Evolutionary conservation across 2,888 invertebrate species (phyloP), one percentile per base, ranked within the genome.

Genomic region (Peribatodes rhomboidaria): DNA sequence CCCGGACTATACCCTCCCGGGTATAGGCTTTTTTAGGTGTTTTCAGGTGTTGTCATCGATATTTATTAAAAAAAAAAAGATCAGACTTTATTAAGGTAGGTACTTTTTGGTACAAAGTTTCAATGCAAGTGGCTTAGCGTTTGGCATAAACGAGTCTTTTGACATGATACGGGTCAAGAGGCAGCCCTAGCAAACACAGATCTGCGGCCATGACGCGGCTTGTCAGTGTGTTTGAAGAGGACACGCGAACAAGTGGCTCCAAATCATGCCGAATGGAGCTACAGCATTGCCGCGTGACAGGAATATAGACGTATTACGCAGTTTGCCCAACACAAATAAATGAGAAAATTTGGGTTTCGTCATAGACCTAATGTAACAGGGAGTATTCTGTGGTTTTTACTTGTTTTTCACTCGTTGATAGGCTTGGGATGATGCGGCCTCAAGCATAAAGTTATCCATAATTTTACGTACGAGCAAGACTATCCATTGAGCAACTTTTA

Each of bases 181-280:
- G 47, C 31, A 61, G 27, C 61, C 47, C 46, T 52, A 47, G 11
- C 37, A 59, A 52, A 52, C 53, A 37, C 22, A 46, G 39, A 49
- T 42, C 35, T 55, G 55, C 35, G 55, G 44, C 18, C 44, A 18
- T 16, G 27, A 33, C 33, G 16, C 11, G 33, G 22, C 41, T 22
- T 49, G 61, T 55, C 55, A 55, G 49, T 61, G 47, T 61, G 33
- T 55, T 55, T 61, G 55, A 47, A 49, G 18, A 54, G 39, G 55
- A 42, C 22, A 54, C 22, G 52, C 14, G 54, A 39, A 61, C 61
- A 42, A 42, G 54, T 44, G 53, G 37, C 1, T 20, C 18, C 22
- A 37, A 49, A 54, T 49, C 55, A 44, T 16, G 18, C 14, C 16
- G 31, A 49, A 49, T 49, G 27, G 39, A 54, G 61, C 41, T 9